Conservation (phyloP, 64 coral and sea anemone species). For the Cladopsammia gracilis region DNA sequence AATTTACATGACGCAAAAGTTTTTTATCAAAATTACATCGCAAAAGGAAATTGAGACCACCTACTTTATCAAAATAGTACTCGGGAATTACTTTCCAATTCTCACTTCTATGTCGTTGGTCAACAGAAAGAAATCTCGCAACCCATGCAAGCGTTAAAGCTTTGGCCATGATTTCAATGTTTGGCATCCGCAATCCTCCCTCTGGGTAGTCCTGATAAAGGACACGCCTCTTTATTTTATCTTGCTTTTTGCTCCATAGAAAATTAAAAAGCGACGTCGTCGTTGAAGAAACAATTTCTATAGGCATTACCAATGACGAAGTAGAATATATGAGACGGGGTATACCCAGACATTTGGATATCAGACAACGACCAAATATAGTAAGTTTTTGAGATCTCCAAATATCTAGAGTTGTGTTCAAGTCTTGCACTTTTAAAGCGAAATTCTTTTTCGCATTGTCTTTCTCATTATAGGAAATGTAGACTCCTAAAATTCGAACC, state of each 20-base stretch:
- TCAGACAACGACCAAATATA: background rate
- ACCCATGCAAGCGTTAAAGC: no score
- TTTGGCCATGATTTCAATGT: no score
- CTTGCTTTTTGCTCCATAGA: background rate
- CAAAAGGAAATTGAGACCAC: background rate
- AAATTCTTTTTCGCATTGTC: background rate
- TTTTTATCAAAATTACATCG: constrained; percentile 2
- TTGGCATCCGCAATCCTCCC: no score
- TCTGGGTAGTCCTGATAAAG: background rate
- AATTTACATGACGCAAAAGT: background rate
- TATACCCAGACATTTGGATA: background rate
- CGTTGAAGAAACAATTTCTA: no score
- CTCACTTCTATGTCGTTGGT: no score
- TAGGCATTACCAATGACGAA: background rate
- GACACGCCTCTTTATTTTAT: background rate
- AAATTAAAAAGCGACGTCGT: background rate
- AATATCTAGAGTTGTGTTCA: background rate
- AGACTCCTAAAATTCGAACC: no score
- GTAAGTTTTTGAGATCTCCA: background rate
- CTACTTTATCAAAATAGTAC: background rate
- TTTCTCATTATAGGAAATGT: background rate
- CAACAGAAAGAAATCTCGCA: no score
- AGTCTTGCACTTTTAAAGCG: background rate
- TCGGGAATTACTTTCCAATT: no score
- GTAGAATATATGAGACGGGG: background rate